A percentile compares a stretch with the other conserved stretches of the same genome.
These are phyloP conservation scores for Adrianichthys oophorus DNA, from an alignment of 2,797 vertebrate species.

Conservation along the genomic window DNA sequence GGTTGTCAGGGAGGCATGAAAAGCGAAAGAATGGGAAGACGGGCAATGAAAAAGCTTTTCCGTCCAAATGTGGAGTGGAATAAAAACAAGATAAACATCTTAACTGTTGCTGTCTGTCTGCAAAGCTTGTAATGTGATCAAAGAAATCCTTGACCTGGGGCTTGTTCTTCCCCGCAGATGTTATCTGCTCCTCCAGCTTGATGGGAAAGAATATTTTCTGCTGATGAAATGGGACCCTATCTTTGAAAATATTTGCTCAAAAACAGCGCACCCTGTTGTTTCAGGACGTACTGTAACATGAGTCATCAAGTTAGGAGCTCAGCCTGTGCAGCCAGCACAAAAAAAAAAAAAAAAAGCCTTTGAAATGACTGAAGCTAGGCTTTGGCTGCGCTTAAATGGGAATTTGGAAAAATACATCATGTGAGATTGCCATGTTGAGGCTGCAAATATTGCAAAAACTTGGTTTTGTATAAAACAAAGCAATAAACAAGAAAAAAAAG, in stretches of 20 bases:
- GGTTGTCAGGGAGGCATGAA: not conserved
- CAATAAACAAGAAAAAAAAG: too few relatives aligned
- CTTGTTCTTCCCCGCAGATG: conserved; percentile 33
- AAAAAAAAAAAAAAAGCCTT: too few relatives aligned
- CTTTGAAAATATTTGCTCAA: conserved; percentile 21
- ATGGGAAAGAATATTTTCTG: conserved; percentile 33
- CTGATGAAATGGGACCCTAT: conserved; percentile 29
- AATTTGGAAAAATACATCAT: not conserved
- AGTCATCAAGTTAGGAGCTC: not conserved
- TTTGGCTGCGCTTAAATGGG: not conserved
- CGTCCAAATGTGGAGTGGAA: conserved; percentile 15
- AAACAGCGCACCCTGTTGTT: conserved; percentile 15
- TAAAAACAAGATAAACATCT: conserved; percentile 31
- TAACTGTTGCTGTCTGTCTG: conserved; percentile 40
- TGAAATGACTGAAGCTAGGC: too few relatives aligned
- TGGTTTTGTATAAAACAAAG: too few relatives aligned
- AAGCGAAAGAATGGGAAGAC: conserved; percentile 4
- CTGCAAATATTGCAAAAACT: too few relatives aligned
- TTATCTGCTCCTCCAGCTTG: conserved; percentile 32
- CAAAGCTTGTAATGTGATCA: conserved; percentile 54
- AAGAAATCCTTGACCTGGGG: conserved; percentile 47
- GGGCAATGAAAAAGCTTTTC: conserved; percentile 15
- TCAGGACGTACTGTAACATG: conserved; percentile 16
- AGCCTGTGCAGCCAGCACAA: not conserved
- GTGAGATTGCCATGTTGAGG: not conserved